These are phyloP conservation scores for Lithophane leautieri DNA, from an alignment of 2,888 invertebrate species.

Conservation along the genomic window DNA sequence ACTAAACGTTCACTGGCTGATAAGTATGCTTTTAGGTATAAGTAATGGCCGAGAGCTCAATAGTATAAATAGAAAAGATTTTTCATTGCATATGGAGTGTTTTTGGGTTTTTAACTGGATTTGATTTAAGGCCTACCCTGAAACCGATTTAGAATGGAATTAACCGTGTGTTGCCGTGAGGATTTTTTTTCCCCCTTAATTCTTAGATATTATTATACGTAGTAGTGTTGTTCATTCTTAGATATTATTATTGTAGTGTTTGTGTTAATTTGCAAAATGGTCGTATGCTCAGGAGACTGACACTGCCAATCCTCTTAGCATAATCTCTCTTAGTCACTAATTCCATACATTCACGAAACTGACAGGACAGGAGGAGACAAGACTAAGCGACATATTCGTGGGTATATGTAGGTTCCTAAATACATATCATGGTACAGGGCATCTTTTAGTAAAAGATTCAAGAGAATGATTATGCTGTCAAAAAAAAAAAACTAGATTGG, in stretches of 20 bases:
- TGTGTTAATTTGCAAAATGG: background rate
- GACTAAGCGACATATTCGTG: background rate
- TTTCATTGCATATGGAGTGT: background rate
- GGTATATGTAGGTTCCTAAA: too few relatives aligned
- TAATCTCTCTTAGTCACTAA: conserved; percentile 29
- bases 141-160: background rate
- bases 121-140: background rate
- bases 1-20: background rate
- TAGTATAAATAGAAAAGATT: background rate
- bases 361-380: background rate
- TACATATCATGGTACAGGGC: background rate
- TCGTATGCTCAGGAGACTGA: conserved; percentile 3
- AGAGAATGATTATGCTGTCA: background rate
- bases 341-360: conserved; percentile 2
- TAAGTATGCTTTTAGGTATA: conserved; percentile 1
- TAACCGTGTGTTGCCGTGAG: background rate
- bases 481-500: background rate
- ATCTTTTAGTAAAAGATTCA: background rate
- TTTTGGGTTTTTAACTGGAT: background rate
- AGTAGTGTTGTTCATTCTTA: too few relatives aligned
- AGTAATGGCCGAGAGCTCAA: background rate
- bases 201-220: too few relatives aligned
- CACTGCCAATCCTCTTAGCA: conserved; percentile 21
- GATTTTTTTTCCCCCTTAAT: background rate
- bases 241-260: background rate